A percentile compares a stretch with the other conserved stretches of the same genome.
Evolutionary conservation across 2,888 invertebrate genomes (phyloP).

Genomic region (Holacanthella duospinosa): DNA sequence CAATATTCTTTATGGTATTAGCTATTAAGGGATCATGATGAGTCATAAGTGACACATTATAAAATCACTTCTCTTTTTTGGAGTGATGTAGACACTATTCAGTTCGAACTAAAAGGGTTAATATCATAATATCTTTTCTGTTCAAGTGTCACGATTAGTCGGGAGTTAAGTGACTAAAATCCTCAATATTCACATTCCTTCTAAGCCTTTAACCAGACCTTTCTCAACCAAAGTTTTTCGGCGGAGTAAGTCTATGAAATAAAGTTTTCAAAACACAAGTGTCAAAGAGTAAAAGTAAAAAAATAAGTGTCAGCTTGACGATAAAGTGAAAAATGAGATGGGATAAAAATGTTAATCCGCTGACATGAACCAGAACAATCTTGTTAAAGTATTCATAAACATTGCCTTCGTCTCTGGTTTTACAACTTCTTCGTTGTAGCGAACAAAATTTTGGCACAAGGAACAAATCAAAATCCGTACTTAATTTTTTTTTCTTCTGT

Average conservation of each 20-base stretch:
- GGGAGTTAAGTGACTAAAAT: no score
- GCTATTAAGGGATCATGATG: background rate
- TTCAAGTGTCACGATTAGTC: no score
- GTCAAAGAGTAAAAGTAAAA: background rate
- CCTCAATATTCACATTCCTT: no score
- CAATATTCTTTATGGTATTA: background rate
- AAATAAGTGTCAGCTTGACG: background rate
- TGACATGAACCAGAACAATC: background rate
- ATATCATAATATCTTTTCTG: no score
- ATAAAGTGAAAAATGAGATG: background rate
- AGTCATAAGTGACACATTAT: slow-evolving; percentile 2
- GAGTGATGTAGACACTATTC: no score
- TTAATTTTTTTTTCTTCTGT: background rate
- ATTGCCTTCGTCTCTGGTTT: background rate
- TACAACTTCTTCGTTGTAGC: background rate
- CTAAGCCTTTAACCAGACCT: no score
- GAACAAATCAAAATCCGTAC: no score
- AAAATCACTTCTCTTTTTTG: background rate
- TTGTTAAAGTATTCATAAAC: slow-evolving; percentile 2
- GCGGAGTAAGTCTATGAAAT: no score
- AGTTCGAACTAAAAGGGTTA: no score
- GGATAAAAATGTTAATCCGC: background rate
- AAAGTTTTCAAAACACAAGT: no score
- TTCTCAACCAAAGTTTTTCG: no score
- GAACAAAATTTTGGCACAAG: background rate